Percentiles rank a stretch among this genome's conserved stretches.
phyloP scores from a whole-genome alignment of 2,888 invertebrate genomes.

The Thyatira batis region DNA sequence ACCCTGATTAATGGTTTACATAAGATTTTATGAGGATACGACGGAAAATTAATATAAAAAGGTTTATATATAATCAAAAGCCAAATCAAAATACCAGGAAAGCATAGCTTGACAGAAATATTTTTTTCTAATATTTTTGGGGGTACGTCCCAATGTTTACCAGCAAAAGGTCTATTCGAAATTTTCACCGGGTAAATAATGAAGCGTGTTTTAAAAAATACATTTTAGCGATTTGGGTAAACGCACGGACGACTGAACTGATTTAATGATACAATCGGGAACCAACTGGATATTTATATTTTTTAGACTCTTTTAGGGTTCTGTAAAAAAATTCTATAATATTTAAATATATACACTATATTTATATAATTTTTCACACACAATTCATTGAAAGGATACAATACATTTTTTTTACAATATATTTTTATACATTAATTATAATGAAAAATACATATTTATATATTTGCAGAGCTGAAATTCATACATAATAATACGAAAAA shows the following conservation, averaged over 20 bases:
- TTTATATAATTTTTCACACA: too few species aligned
- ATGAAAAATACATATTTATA: too few species aligned
- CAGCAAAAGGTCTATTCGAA: neutral
- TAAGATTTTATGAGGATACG: neutral
- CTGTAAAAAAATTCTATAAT: neutral
- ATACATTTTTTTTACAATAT: too few species aligned
- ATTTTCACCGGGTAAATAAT: neutral
- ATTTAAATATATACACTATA: too few species aligned
- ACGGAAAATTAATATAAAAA: neutral
- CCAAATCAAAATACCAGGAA: neutral
- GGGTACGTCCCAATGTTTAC: neutral
- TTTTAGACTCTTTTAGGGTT: neutral
- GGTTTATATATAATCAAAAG: neutral
- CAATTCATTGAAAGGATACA: neutral
- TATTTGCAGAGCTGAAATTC: too few species aligned
- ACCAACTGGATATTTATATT: neutral
- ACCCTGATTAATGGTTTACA: neutral
- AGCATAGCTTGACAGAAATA: neutral
- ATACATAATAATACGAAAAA: too few species aligned
- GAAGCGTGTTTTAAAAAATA: neutral
- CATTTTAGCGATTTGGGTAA: neutral
- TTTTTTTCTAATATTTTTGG: neutral
- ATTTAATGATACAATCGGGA: neutral
- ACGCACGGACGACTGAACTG: neutral
- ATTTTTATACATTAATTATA: too few species aligned